Evolutionary conservation across 2,113 vertebrate species (phyloP).

Genomic region (Saccopteryx leptura): DNA sequence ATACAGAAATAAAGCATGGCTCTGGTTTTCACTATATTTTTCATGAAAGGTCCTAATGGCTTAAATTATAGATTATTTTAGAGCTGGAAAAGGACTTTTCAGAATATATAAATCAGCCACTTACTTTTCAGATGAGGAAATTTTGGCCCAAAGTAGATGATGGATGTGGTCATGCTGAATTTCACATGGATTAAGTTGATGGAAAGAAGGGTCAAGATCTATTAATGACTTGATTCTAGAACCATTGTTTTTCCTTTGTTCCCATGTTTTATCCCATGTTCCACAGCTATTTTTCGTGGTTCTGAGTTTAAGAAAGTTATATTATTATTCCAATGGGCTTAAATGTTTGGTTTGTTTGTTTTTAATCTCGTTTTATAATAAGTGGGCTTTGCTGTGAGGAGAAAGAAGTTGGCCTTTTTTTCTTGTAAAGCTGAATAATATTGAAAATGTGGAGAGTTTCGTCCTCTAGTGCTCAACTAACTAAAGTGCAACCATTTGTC

Average conservation of each 20-base stretch:
- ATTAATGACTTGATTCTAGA: neutral
- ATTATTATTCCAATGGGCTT: slow-evolving; percentile 28
- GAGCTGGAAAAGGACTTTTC: slow-evolving; percentile 43
- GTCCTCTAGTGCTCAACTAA: slow-evolving; percentile 75
- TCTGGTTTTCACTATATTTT: neutral
- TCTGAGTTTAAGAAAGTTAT: slow-evolving; percentile 30
- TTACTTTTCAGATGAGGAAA: slow-evolving; percentile 67
- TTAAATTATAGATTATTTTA: slow-evolving; percentile 60
- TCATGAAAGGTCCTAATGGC: neutral
- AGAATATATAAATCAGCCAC: neutral
- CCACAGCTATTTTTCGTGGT: neutral
- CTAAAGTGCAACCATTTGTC: slow-evolving; percentile 45
- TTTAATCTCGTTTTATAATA: slow-evolving; percentile 29
- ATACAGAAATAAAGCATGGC: neutral
- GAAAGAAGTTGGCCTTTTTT: neutral
- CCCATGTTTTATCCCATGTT: neutral
- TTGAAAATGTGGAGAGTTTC: slow-evolving; percentile 64
- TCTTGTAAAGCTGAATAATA: neutral
- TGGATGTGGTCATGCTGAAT: neutral
- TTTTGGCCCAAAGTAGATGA: neutral
- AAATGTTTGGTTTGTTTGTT: neutral
- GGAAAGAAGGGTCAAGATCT: neutral
- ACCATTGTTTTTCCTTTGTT: slow-evolving; percentile 8
- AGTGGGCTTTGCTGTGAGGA: neutral
- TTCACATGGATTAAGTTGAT: slow-evolving; percentile 40